These are phyloP conservation scores for Xylocampa areola DNA, from an alignment of 2,888 invertebrate genomes.

Conservation along the genomic window DNA sequence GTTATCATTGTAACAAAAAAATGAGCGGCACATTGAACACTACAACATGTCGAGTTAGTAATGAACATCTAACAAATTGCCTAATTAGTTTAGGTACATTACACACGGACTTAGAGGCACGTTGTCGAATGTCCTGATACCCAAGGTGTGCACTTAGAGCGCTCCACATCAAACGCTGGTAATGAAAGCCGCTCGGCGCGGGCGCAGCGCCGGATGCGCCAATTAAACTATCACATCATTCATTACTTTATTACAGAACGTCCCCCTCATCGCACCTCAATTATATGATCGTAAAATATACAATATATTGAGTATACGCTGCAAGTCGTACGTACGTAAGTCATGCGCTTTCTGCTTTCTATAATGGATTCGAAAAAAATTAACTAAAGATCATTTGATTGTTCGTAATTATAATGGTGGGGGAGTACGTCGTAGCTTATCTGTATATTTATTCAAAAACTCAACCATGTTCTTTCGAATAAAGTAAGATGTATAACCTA, in stretches of 20 bases:
- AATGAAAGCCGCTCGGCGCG: slow-evolving; percentile 64
- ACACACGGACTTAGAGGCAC: slow-evolving; percentile 52
- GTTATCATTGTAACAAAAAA: slow-evolving; percentile 27
- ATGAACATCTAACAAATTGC: slow-evolving; percentile 47
- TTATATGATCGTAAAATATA: slow-evolving; percentile 58
- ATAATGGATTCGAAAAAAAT: too few relatives aligned
- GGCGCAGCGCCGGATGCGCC: slow-evolving; percentile 76
- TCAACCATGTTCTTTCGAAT: too few relatives aligned
- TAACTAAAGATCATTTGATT: too few relatives aligned
- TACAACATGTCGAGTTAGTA: slow-evolving; percentile 30
- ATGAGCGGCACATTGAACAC: slow-evolving; percentile 29
- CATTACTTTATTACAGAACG: slow-evolving; percentile 79
- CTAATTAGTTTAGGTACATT: slow-evolving; percentile 67
- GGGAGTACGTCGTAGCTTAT: too few relatives aligned
- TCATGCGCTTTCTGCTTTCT: slow-evolving; percentile 17
- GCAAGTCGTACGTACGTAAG: neutral
- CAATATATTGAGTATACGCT: slow-evolving; percentile 49
- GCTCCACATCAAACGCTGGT: slow-evolving; percentile 74
- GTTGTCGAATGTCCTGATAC: slow-evolving; percentile 66
- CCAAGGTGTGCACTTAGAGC: slow-evolving; percentile 71
- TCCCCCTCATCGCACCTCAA: slow-evolving; percentile 66
- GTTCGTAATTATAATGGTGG: too few relatives aligned
- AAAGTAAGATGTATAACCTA: too few relatives aligned
- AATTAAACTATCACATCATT: slow-evolving; percentile 84
- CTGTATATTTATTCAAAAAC: too few relatives aligned